A percentile compares a stretch with the other conserved stretches of the same genome.
Conservation (phyloP, 2,113 vertebrate genomes). For the Apeltes quadracus region DNA sequence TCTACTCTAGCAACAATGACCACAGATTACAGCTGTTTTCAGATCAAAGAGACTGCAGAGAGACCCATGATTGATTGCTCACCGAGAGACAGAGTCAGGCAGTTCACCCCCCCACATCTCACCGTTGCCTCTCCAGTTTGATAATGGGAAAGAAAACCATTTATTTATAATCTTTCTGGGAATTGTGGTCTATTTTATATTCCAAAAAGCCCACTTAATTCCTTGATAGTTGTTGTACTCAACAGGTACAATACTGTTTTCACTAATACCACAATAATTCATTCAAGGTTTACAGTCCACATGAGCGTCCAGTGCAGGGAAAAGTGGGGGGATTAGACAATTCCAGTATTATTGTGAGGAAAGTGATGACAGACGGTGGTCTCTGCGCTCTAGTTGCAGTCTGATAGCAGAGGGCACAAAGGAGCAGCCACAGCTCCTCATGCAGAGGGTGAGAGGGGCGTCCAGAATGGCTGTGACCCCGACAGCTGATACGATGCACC, state of each 20-base stretch:
- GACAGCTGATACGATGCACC: too few relatives aligned
- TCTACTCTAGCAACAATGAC: constrained; percentile 94
- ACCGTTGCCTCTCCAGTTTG: constrained; percentile 82
- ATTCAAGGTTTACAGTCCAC: too few relatives aligned
- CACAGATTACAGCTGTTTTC: constrained; percentile 97
- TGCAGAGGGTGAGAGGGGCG: too few relatives aligned
- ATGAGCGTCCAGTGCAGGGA: too few relatives aligned
- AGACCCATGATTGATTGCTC: constrained; percentile 91
- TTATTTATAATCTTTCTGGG: constrained; percentile 61
- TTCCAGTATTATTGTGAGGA: too few relatives aligned
- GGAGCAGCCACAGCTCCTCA: too few relatives aligned
- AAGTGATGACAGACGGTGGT: too few relatives aligned
- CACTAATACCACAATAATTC: too few relatives aligned
- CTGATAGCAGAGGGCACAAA: too few relatives aligned
- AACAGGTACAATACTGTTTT: constrained; percentile 41
- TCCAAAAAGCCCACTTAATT: constrained; percentile 8
- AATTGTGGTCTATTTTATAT: constrained; percentile 53
- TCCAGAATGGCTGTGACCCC: too few relatives aligned
- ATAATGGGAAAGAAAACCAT: constrained; percentile 70
- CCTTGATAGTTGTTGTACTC: constrained; percentile 21
- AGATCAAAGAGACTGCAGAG: constrained; percentile 86
- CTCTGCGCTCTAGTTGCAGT: too few relatives aligned
- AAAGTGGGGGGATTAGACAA: too few relatives aligned
- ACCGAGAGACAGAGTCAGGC: constrained; percentile 84
- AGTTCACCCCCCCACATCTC: constrained; percentile 82